These are phyloP conservation scores for Phylloscopus trochilus DNA, from an alignment of 2,113 vertebrate species.

Conservation along the genomic window DNA sequence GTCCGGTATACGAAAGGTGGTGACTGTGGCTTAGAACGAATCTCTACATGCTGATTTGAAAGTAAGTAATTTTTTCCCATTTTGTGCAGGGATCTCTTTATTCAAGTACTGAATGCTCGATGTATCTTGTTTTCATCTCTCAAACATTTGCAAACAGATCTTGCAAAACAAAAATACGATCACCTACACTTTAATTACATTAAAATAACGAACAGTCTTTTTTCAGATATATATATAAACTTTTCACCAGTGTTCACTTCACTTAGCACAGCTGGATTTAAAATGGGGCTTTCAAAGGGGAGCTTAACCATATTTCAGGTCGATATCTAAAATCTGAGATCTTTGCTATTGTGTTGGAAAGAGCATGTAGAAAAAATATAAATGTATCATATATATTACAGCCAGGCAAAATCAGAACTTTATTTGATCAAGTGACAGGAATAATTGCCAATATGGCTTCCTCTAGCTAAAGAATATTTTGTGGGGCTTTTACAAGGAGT, in stretches of 20 bases:
- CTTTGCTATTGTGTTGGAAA: neutral
- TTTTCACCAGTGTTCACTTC: neutral
- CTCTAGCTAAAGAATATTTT: neutral
- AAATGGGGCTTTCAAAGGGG: neutral
- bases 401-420: slow-evolving; percentile 6
- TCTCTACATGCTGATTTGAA: neutral
- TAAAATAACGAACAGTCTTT: neutral
- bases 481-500: slow-evolving; percentile 1
- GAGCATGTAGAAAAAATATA: neutral
- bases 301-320: neutral
- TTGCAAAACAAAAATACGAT: neutral
- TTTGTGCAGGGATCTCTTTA: neutral
- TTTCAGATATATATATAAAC: neutral
- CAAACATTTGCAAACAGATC: neutral
- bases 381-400: neutral
- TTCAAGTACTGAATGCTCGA: neutral
- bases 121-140: neutral
- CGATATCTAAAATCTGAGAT: neutral
- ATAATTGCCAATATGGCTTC: slow-evolving; percentile 49
- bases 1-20: neutral
- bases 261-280: neutral
- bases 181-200: neutral
- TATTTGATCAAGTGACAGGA: slow-evolving; percentile 38
- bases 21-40: neutral
- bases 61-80: neutral